A percentile compares a stretch with the other conserved stretches of the same genome.
phyloP scores from a whole-genome alignment of 2,888 invertebrate species.

The Scaptomyza flava region DNA sequence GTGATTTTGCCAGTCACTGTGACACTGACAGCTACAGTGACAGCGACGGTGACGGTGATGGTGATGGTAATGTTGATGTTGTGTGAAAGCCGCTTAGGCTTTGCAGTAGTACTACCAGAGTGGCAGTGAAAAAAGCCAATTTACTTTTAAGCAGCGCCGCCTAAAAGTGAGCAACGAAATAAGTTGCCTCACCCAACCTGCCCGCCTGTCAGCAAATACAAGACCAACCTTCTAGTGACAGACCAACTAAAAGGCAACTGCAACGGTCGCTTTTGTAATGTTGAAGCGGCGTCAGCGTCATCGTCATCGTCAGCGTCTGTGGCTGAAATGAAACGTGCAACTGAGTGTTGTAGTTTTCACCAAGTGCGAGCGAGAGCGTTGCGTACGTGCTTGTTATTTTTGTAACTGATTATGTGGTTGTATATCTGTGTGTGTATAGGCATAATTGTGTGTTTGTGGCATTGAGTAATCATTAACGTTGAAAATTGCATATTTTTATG shows the following conservation, averaged over 20 bases:
- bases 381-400: slow-evolving; percentile 30
- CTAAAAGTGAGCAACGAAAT: slow-evolving; percentile 41
- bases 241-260: slow-evolving; percentile 59
- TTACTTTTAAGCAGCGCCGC: slow-evolving; percentile 56
- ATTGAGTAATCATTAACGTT: slow-evolving; percentile 80
- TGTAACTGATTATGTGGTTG: slow-evolving; percentile 6
- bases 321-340: slow-evolving; percentile 73
- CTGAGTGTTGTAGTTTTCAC: slow-evolving; percentile 5
- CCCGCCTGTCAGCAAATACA: slow-evolving; percentile 45
- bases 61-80: slow-evolving; percentile 20
- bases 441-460: slow-evolving; percentile 68
- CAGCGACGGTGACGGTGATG: slow-evolving; percentile 14
- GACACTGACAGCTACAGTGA: slow-evolving; percentile 29
- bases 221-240: slow-evolving; percentile 49
- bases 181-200: not conserved
- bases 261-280: slow-evolving; percentile 45
- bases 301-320: slow-evolving; percentile 56
- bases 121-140: slow-evolving; percentile 49
- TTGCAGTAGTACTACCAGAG: slow-evolving; percentile 14
- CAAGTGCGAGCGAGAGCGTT: slow-evolving; percentile 10
- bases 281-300: slow-evolving; percentile 50
- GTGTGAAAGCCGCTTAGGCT: slow-evolving; percentile 46
- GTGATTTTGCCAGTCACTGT: slow-evolving; percentile 16
- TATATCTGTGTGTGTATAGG: slow-evolving; percentile 10
- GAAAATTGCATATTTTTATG: slow-evolving; percentile 78